Evolutionary conservation across 2,113 vertebrate species (phyloP).

Genomic region (Leucoraja erinaceus): DNA sequence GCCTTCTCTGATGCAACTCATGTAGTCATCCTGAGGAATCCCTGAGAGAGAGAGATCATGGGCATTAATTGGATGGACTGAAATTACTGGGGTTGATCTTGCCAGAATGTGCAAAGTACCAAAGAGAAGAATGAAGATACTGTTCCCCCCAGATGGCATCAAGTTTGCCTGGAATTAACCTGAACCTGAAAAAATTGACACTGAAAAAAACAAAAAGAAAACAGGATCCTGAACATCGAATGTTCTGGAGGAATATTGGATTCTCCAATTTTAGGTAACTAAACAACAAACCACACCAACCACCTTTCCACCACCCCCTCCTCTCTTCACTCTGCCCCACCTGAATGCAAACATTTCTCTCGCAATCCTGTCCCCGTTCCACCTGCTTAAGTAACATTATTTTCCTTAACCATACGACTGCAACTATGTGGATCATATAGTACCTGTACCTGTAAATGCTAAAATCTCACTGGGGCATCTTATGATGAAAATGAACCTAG

Average conservation of each 20-base stretch:
- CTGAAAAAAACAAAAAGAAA: background rate
- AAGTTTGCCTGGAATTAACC: background rate
- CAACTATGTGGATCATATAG: background rate
- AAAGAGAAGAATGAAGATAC: background rate
- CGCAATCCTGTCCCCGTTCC: too few species aligned
- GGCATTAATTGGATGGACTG: background rate
- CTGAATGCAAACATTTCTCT: too few species aligned
- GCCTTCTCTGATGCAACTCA: background rate
- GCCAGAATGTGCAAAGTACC: background rate
- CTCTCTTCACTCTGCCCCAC: too few species aligned
- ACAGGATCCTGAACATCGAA: background rate
- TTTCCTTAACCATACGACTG: background rate
- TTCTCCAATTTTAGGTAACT: too few species aligned
- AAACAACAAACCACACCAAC: too few species aligned
- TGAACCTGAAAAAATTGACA: background rate
- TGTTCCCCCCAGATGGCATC: background rate
- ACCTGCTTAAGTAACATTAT: background rate
- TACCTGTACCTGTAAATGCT: background rate
- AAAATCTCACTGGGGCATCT: background rate
- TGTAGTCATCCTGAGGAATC: background rate
- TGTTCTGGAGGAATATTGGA: too few species aligned
- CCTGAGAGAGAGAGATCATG: background rate
- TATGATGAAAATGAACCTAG: background rate
- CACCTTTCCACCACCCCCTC: too few species aligned
- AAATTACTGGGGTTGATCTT: background rate